A percentile compares a stretch with the other conserved stretches of the same genome.
These are phyloP conservation scores for Paracanthobrama guichenoti DNA, from an alignment of 2,113 vertebrate genomes.

Conservation along the genomic window DNA sequence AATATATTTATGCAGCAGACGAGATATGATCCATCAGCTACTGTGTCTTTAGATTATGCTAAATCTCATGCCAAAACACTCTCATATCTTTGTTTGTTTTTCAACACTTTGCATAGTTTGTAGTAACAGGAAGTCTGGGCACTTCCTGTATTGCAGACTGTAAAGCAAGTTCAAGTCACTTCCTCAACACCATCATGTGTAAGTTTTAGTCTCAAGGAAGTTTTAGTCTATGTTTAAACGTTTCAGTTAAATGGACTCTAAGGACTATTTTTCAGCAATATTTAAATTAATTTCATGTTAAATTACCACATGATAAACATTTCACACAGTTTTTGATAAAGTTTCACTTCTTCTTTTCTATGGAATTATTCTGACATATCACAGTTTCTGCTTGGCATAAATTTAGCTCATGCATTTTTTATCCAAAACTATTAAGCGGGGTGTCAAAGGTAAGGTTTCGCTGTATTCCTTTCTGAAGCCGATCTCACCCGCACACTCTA, in stretches of 20 bases:
- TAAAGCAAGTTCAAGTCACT: too few species aligned
- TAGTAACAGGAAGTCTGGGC: slow-evolving; percentile 38
- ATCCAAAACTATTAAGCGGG: slow-evolving; percentile 26
- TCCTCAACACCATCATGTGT: background rate
- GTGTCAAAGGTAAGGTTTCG: slow-evolving; percentile 15
- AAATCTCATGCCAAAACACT: background rate
- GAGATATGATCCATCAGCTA: background rate
- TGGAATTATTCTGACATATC: background rate
- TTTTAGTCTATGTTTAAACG: background rate
- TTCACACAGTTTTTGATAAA: background rate
- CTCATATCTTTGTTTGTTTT: background rate
- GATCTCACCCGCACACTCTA: slow-evolving; percentile 6
- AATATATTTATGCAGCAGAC: background rate
- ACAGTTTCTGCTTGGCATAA: slow-evolving; percentile 6
- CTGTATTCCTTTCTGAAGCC: slow-evolving; percentile 11
- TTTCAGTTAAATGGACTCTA: background rate
- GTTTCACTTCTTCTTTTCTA: background rate
- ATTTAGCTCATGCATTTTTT: slow-evolving; percentile 46
- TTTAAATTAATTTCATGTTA: background rate
- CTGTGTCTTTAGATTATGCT: background rate
- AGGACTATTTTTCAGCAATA: background rate
- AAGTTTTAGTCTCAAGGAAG: too few species aligned
- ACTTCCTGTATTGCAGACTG: slow-evolving; percentile 39
- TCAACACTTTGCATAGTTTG: background rate
- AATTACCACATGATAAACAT: background rate